These are phyloP conservation scores for Epicampocera succincta DNA, from an alignment of 2,888 invertebrate genomes.

Conservation along the genomic window DNA sequence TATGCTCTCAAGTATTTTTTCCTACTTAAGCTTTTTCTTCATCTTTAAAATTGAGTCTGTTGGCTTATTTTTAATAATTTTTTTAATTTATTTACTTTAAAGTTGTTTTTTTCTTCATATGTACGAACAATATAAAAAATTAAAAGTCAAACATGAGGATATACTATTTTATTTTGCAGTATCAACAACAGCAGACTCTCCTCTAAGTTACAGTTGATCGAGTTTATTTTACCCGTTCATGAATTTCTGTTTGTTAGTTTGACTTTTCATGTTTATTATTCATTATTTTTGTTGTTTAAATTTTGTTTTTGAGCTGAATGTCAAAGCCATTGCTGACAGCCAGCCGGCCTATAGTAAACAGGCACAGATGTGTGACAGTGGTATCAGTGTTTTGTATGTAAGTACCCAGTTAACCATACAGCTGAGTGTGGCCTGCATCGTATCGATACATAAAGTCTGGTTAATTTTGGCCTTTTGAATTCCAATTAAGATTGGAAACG, in stretches of 20 bases:
- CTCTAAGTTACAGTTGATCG: conserved; percentile 61
- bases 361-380: conserved; percentile 42
- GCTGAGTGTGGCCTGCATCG: too few species aligned
- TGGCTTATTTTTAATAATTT: conserved; percentile 15
- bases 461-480: too few species aligned
- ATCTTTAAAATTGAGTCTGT: conserved; percentile 7
- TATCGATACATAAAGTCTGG: too few species aligned
- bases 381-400: conserved; percentile 25
- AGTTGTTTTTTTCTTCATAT: conserved; percentile 2
- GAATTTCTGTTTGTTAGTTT: conserved; percentile 29
- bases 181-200: conserved; percentile 46
- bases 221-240: conserved; percentile 56
- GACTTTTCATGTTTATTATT: conserved; percentile 22
- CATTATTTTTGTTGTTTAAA: conserved; percentile 20
- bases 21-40: conserved; percentile 24
- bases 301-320: conserved; percentile 62
- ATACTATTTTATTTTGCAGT: conserved; percentile 35
- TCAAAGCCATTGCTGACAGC: conserved; percentile 68
- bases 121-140: too few species aligned
- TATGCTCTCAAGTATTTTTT: conserved; percentile 27
- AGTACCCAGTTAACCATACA: background rate
- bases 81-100: conserved; percentile 31
- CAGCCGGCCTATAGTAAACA: conserved; percentile 58
- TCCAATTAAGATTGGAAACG: too few species aligned
- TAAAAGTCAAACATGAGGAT: conserved; percentile 41